Conservation (phyloP, 2,888 invertebrate genomes). For the Luffia ferchaultella region DNA sequence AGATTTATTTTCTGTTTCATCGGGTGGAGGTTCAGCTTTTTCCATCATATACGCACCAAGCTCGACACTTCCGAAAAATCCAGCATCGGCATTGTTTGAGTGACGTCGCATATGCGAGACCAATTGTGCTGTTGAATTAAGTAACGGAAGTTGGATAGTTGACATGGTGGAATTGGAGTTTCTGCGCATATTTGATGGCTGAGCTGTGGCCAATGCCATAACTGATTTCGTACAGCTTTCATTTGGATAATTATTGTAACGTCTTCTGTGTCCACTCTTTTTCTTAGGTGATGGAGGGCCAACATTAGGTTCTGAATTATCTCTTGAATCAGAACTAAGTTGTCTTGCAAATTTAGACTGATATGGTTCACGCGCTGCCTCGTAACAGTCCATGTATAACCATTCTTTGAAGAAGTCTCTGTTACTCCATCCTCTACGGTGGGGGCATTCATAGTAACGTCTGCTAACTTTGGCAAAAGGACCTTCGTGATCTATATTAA, state of each 20-base stretch:
- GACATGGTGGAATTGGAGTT: slow-evolving; percentile 71
- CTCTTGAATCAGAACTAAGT: slow-evolving; percentile 59
- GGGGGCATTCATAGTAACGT: slow-evolving; percentile 47
- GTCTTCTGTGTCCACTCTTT: slow-evolving; percentile 39
- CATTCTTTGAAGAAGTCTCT: slow-evolving; percentile 56
- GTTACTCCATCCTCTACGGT: slow-evolving; percentile 39
- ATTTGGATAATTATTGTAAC: slow-evolving; percentile 51
- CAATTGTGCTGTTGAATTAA: slow-evolving; percentile 55
- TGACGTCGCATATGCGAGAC: slow-evolving; percentile 65
- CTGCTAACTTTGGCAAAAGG: slow-evolving; percentile 53
- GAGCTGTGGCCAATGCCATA: slow-evolving; percentile 51
- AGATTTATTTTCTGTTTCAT: slow-evolving; percentile 37
- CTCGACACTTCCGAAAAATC: slow-evolving; percentile 62
- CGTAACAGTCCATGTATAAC: slow-evolving; percentile 47
- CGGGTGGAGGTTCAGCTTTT: slow-evolving; percentile 53
- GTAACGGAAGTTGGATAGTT: slow-evolving; percentile 63
- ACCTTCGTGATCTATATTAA: slow-evolving; percentile 52
- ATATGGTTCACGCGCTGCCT: slow-evolving; percentile 51
- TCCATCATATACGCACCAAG: slow-evolving; percentile 63
- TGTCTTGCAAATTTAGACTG: slow-evolving; percentile 62
- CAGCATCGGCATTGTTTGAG: slow-evolving; percentile 70
- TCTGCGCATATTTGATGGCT: slow-evolving; percentile 61
- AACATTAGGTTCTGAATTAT: slow-evolving; percentile 56
- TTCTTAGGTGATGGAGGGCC: slow-evolving; percentile 56
- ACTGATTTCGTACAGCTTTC: slow-evolving; percentile 59